phyloP scores from a whole-genome alignment of 2,888 invertebrate species.

The Frankliniella intonsa region DNA sequence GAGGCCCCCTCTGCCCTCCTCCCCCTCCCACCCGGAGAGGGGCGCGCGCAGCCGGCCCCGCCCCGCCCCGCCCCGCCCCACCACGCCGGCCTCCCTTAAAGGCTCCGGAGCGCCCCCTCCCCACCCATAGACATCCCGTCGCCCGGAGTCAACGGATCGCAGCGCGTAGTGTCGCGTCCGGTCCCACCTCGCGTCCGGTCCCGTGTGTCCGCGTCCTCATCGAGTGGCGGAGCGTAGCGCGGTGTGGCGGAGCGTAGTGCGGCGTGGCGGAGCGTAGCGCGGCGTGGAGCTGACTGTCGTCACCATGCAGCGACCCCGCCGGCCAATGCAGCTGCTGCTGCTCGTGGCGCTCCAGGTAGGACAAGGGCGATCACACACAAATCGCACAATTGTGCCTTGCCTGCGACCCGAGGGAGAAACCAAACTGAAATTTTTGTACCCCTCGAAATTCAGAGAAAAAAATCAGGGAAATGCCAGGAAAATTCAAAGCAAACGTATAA shows the following conservation, averaged over 20 bases:
- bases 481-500: too few relatives aligned
- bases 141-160: constrained; percentile 6
- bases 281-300: neutral
- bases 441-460: too few relatives aligned
- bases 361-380: too few relatives aligned
- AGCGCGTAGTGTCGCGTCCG: neutral
- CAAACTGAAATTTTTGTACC: too few relatives aligned
- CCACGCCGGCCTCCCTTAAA: neutral
- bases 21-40: too few relatives aligned
- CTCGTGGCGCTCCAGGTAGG: neutral
- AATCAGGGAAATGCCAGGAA: too few relatives aligned
- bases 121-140: neutral
- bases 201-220: neutral
- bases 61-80: neutral
- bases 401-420: too few relatives aligned
- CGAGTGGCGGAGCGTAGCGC: neutral
- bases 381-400: too few relatives aligned
- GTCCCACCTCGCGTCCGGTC: neutral
- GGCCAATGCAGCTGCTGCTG: neutral
- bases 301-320: neutral
- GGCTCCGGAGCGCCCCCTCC: neutral
- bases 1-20: too few relatives aligned
- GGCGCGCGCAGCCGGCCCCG: neutral
- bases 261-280: neutral
- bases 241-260: neutral